Percentiles rank a stretch among this genome's conserved stretches.
phyloP scores from a whole-genome alignment of 2,888 invertebrate genomes.

The Plebejus anna region DNA sequence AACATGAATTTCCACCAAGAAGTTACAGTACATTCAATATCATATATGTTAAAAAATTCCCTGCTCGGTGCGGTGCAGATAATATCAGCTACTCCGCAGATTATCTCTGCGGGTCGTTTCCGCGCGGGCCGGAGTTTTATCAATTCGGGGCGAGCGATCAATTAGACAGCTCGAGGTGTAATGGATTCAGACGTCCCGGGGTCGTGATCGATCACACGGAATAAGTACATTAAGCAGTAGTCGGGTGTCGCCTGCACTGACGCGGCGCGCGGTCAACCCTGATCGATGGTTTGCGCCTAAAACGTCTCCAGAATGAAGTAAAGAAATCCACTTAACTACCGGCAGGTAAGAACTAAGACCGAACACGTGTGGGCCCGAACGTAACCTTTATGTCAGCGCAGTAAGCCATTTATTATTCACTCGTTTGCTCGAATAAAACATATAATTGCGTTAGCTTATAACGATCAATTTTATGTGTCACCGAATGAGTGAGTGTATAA shows the following conservation, averaged over 20 bases:
- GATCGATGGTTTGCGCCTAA: constrained; percentile 35
- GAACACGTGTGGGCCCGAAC: not conserved
- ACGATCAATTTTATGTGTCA: not conserved
- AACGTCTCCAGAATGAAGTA: constrained; percentile 13
- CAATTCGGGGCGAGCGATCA: constrained; percentile 72
- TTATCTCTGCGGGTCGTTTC: constrained; percentile 21
- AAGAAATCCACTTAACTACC: not conserved
- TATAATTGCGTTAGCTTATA: not conserved
- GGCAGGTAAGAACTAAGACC: not conserved
- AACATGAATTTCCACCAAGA: no score
- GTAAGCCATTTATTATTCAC: constrained; percentile 24
- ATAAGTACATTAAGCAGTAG: constrained; percentile 69
- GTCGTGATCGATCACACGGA: constrained; percentile 67
- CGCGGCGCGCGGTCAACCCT: constrained; percentile 44
- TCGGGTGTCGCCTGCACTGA: constrained; percentile 46
- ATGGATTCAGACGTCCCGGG: constrained; percentile 69
- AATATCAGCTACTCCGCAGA: constrained; percentile 23
- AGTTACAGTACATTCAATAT: no score
- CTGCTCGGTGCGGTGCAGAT: not conserved
- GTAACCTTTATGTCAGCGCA: not conserved
- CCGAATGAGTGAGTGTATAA: constrained; percentile 29
- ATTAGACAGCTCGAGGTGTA: constrained; percentile 67
- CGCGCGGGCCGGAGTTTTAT: constrained; percentile 50
- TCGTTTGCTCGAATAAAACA: not conserved
- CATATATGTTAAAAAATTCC: no score